phyloP scores from a whole-genome alignment of 2,797 vertebrate genomes.

The Rhinatrema bivittatum region DNA sequence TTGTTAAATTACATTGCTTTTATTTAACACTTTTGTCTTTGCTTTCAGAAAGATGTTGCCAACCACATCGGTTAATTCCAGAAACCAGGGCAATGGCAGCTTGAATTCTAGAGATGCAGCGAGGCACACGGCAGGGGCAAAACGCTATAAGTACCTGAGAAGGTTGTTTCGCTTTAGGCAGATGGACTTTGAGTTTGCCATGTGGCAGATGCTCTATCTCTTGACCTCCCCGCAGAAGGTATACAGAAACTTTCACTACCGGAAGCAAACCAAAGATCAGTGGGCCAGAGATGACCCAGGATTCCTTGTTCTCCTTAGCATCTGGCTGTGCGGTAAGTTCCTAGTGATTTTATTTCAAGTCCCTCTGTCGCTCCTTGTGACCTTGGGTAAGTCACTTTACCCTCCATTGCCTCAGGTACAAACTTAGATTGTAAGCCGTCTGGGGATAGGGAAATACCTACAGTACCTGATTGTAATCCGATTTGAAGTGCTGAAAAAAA shows the following conservation, averaged over 20 bases:
- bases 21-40: neutral
- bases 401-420: too few species aligned
- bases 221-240: constrained; percentile 93
- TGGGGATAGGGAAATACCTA: too few species aligned
- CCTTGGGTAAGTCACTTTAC: too few species aligned
- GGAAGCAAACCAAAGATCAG: constrained; percentile 97
- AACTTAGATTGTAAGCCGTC: too few species aligned
- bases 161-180: constrained; percentile 81
- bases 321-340: constrained; percentile 91
- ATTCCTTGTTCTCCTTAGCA: constrained; percentile 85
- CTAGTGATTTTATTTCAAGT: too few species aligned
- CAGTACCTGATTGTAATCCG: too few species aligned
- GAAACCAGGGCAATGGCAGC: constrained; percentile 62
- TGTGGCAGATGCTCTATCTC: constrained; percentile 97
- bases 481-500: too few species aligned
- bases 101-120: constrained; percentile 70
- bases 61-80: constrained; percentile 55
- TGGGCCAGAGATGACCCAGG: constrained; percentile 96
- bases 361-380: too few species aligned
- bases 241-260: constrained; percentile 97
- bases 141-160: constrained; percentile 93
- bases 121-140: constrained; percentile 84
- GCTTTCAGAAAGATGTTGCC: constrained; percentile 76
- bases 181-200: constrained; percentile 96
- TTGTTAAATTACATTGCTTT: neutral